Evolutionary conservation across 2,888 invertebrate genomes (phyloP).

Genomic region (Gymnoscelis rufifasciata): DNA sequence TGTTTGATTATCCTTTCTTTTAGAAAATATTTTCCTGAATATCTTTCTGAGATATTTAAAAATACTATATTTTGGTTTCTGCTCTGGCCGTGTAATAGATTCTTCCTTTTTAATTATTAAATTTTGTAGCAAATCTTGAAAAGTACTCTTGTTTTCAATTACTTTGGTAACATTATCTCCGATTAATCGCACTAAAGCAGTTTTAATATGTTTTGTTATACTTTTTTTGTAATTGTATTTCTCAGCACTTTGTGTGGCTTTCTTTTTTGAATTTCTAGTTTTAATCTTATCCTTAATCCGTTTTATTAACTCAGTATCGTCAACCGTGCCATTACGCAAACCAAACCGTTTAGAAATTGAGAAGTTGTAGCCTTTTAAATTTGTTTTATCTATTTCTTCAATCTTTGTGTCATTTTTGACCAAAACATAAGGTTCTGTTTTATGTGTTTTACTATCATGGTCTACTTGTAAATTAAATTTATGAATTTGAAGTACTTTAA

Average conservation of each 20-base stretch:
- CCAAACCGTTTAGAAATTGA: neutral
- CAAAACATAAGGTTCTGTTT: neutral
- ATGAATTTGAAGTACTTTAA: too few species aligned
- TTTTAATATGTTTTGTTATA: neutral
- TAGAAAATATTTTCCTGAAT: slow-evolving; percentile 45
- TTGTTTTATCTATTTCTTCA: neutral
- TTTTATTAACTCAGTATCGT: neutral
- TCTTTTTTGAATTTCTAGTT: neutral
- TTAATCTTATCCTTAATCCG: neutral
- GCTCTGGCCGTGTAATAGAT: slow-evolving; percentile 21
- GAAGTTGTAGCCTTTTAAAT: neutral
- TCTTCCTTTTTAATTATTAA: slow-evolving; percentile 31
- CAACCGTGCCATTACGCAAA: neutral
- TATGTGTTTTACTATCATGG: too few species aligned
- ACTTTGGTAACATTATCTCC: neutral
- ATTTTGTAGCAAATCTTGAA: slow-evolving; percentile 24
- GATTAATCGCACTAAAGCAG: too few species aligned
- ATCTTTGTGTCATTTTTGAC: neutral
- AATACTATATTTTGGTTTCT: slow-evolving; percentile 33
- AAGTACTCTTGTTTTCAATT: slow-evolving; percentile 1
- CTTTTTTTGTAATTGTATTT: neutral
- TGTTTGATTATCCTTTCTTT: slow-evolving; percentile 22
- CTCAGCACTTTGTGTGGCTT: neutral
- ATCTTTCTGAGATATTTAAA: slow-evolving; percentile 48
- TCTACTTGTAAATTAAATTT: too few species aligned